Evolutionary conservation across 2,888 invertebrate species (phyloP), one percentile per base, ranked within the genome.

Genomic region (Sinelater perroti): DNA sequence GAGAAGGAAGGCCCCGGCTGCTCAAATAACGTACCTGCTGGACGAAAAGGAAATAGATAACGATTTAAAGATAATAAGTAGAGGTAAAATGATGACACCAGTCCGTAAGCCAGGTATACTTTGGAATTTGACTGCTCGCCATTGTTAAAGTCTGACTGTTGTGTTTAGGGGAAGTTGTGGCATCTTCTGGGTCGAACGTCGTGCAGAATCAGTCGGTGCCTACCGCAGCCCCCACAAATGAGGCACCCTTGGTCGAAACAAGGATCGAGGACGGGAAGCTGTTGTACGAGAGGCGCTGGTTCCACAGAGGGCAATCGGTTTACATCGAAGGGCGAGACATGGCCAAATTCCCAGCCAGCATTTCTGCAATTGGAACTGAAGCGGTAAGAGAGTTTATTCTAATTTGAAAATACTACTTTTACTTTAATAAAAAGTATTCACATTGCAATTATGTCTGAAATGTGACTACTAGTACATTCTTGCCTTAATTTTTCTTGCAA

Each of bases 181-280:
- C 62, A 67, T 62, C 63, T 67, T 62, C 80, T 73, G 80, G 83
- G 61, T 82, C 84, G 75, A 18, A 77, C 76, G 18, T 78, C 76
- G 10, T 76, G 76, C 30, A 79, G 77, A 60, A 70, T 62, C 68
- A 64, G 46, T 59, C 64, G 6, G 40, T 62, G 20, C 65, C 65
- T 38, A 56, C 65, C 4, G 60, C 64, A 2, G 47, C 68, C 3
- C 61, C 56, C 40, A 52, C 70, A 11, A 69, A 67, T 52, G 77
- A 78, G 33, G 42, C 79, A 21, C 78, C 85, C 44, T 76, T 84
- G 62, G 83, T 87, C 36, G 96, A 96, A 70, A 91, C 94, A 2
- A 86, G 92, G 61, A 94, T 97, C 65, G 97, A 97, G 79, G 96
- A 96, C 80, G 96, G 96, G 47, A 95, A 96, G 80, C 81, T 97